phyloP scores from a whole-genome alignment of 2,113 vertebrate genomes.

The Chinchilla lanigera region DNA sequence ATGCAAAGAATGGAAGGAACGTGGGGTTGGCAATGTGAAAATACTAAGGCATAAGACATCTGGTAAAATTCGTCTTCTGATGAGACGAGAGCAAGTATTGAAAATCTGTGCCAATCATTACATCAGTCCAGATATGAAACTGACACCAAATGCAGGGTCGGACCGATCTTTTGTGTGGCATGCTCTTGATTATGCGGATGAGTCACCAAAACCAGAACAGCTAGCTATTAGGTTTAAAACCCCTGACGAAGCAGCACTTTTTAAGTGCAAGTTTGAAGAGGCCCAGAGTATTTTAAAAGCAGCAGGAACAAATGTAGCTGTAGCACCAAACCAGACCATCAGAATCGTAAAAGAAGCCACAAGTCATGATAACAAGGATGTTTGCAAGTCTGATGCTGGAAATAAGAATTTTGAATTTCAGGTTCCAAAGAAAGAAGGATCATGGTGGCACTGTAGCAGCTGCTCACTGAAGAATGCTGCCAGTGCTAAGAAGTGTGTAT shows the following conservation, averaged over 20 bases:
- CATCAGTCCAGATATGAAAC: conserved; percentile 94
- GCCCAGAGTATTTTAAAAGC: conserved; percentile 89
- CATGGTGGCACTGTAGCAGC: conserved; percentile 90
- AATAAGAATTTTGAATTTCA: conserved; percentile 86
- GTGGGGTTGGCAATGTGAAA: conserved; percentile 96
- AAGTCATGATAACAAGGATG: conserved; percentile 76
- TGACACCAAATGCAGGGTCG: conserved; percentile 94
- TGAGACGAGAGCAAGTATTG: conserved; percentile 98
- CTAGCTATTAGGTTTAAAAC: conserved; percentile 98
- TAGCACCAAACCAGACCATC: conserved; percentile 53
- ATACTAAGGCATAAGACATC: conserved; percentile 95
- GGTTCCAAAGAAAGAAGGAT: conserved; percentile 89
- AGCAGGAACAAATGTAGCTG: conserved; percentile 70
- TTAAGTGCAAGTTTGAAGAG: conserved; percentile 96
- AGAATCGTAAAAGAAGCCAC: conserved; percentile 76
- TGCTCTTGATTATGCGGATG: conserved; percentile 97
- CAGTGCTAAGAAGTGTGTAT: conserved; percentile 84
- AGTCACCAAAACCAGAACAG: conserved; percentile 94
- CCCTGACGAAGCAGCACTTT: conserved; percentile 94
- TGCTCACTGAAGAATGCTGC: conserved; percentile 90
- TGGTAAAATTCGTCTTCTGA: conserved; percentile 95
- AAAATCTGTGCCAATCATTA: conserved; percentile 99
- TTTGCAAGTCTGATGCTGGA: conserved; percentile 75
- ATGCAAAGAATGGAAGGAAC: conserved; percentile 98
- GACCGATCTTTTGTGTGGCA: conserved; percentile 99